Percentiles rank a stretch among this genome's conserved stretches.
These are phyloP conservation scores for Denticeps clupeoides DNA, from an alignment of 2,797 vertebrate genomes.

Conservation along the genomic window DNA sequence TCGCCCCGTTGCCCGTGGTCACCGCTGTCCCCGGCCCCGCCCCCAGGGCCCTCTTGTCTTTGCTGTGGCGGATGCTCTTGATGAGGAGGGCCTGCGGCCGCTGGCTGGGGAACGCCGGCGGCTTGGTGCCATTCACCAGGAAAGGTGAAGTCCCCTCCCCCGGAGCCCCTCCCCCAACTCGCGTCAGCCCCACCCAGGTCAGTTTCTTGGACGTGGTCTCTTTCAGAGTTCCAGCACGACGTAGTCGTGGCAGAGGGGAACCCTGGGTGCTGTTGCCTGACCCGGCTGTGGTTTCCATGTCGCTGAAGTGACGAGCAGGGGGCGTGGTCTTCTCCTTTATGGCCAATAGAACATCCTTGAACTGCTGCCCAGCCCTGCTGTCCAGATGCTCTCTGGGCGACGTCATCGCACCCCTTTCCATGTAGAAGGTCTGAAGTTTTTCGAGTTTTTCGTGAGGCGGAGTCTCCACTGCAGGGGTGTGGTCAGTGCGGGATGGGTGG, in stretches of 20 bases:
- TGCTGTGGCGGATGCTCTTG: constrained; percentile 56
- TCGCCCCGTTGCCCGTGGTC: constrained; percentile 40
- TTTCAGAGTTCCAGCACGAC: constrained; percentile 39
- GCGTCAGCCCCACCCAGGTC: constrained; percentile 51
- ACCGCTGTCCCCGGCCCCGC: constrained; percentile 25
- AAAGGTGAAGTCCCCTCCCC: constrained; percentile 38
- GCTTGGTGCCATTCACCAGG: constrained; percentile 51
- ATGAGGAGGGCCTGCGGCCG: constrained; percentile 52
- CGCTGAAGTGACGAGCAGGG: constrained; percentile 29
- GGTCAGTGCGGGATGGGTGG: constrained; percentile 34
- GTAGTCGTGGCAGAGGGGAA: constrained; percentile 52
- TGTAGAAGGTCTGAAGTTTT: constrained; percentile 44
- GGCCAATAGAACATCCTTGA: constrained; percentile 44
- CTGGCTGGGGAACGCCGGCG: constrained; percentile 46
- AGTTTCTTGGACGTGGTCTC: constrained; percentile 52
- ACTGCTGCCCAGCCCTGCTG: constrained; percentile 34
- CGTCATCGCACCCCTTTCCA: constrained; percentile 33
- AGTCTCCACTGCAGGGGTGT: constrained; percentile 32
- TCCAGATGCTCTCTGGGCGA: constrained; percentile 50
- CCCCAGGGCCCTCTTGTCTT: constrained; percentile 51
- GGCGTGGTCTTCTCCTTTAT: constrained; percentile 36
- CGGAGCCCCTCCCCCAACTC: constrained; percentile 31
- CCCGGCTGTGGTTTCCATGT: constrained; percentile 33
- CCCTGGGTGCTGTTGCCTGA: constrained; percentile 26
- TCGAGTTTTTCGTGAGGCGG: constrained; percentile 37